Percentiles rank a stretch among this genome's conserved stretches.
Conservation (phyloP, 2,888 invertebrate genomes). For the Eledona agricola region DNA sequence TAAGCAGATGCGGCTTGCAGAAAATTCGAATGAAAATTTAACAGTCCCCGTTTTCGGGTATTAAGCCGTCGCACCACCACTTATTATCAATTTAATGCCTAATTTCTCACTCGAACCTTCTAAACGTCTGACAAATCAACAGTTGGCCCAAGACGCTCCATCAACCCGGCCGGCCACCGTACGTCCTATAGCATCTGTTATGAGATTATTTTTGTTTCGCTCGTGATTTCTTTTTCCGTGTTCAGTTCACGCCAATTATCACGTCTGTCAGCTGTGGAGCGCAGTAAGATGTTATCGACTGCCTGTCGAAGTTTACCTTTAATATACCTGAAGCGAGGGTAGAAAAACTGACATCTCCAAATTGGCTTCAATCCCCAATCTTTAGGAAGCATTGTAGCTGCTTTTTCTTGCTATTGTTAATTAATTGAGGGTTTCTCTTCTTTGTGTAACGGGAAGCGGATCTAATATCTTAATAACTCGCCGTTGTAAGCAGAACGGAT, state of each 20-base stretch:
- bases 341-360: slow-evolving; percentile 48
- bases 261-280: slow-evolving; percentile 52
- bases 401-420: slow-evolving; percentile 49
- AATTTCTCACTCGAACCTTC: too few species aligned
- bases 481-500: too few species aligned
- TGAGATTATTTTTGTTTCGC: slow-evolving; percentile 35
- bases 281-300: slow-evolving; percentile 40
- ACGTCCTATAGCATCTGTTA: too few species aligned
- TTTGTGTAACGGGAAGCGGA: slow-evolving; percentile 28
- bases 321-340: slow-evolving; percentile 40
- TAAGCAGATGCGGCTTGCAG: slow-evolving; percentile 8
- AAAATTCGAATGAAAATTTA: too few species aligned
- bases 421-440: slow-evolving; percentile 46
- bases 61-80: too few species aligned
- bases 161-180: too few species aligned
- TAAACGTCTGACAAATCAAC: too few species aligned
- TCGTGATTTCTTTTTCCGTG: slow-evolving; percentile 39
- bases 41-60: too few species aligned
- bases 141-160: too few species aligned
- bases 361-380: slow-evolving; percentile 52
- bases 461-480: slow-evolving; percentile 31
- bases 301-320: slow-evolving; percentile 37
- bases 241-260: slow-evolving; percentile 55
- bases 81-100: too few species aligned
- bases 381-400: slow-evolving; percentile 44